Conservation (phyloP, 2,113 vertebrate species). For the Pantherophis guttatus region DNA sequence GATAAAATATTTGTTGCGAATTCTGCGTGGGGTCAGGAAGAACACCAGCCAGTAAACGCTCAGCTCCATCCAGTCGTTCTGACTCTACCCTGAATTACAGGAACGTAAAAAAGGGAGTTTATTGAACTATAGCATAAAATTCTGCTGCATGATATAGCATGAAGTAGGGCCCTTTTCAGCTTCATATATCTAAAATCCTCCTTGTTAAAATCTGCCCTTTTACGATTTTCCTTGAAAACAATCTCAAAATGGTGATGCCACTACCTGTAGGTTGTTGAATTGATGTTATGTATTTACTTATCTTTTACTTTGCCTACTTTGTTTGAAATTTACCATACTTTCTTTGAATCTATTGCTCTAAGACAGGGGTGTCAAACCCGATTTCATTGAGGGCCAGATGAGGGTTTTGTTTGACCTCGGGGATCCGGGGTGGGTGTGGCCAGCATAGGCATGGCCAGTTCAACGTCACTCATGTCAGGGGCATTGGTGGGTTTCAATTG, state of each 20-base stretch:
- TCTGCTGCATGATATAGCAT: background rate
- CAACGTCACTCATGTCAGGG: no score
- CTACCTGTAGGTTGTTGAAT: background rate
- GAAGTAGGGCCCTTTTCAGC: background rate
- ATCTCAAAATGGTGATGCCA: background rate
- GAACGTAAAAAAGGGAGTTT: background rate
- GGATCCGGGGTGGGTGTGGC: no score
- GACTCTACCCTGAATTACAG: background rate
- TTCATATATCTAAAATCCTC: background rate
- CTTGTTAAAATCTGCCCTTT: background rate
- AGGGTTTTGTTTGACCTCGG: no score
- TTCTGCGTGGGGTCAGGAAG: background rate
- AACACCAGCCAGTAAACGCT: background rate
- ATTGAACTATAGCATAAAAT: background rate
- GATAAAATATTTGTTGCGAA: background rate
- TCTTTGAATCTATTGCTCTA: background rate
- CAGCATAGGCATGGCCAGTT: no score
- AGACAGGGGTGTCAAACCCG: no score
- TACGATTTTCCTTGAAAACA: background rate
- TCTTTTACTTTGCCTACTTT: background rate
- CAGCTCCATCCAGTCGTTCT: background rate
- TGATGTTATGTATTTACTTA: background rate
- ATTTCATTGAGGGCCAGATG: no score
- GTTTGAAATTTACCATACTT: background rate
- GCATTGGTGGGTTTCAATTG: no score